Conservation (phyloP, 2,113 vertebrate genomes). For the Rafetus swinhoei region DNA sequence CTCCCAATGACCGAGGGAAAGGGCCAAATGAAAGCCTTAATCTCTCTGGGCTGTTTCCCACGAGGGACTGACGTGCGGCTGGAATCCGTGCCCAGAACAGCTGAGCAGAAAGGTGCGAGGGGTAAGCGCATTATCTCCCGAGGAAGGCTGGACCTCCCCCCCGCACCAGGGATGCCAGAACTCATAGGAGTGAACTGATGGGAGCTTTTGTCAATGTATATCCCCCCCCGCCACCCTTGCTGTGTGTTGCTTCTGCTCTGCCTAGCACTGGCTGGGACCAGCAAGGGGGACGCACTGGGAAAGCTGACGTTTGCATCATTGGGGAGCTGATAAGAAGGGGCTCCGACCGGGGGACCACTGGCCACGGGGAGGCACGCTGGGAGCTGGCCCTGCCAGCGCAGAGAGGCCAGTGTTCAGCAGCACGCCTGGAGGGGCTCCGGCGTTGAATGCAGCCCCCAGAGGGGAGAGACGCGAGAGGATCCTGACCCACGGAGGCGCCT, state of each 20-base stretch:
- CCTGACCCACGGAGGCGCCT: background rate
- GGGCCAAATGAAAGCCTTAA: background rate
- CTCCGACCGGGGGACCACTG: background rate
- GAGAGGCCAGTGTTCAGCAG: background rate
- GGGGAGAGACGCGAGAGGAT: background rate
- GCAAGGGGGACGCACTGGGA: background rate
- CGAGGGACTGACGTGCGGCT: background rate
- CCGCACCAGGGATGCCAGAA: background rate
- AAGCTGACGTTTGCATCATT: background rate
- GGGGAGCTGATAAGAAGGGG: background rate
- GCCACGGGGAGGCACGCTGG: background rate
- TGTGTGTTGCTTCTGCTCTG: background rate
- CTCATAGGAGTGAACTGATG: background rate
- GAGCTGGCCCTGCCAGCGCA: too few relatives aligned
- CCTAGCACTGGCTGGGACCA: background rate
- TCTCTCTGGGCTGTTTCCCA: background rate
- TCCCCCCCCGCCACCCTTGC: too few relatives aligned
- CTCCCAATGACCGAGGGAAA: background rate
- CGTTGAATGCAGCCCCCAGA: background rate
- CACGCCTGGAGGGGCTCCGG: background rate
- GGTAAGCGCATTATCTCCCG: background rate
- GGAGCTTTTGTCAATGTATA: background rate
- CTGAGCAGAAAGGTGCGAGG: background rate
- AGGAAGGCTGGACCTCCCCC: background rate
- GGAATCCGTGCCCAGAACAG: background rate